Base-by-base conservation (phyloP, 1,140 invertebrate genomes). In the Meloidogyne floridensis region DNA sequence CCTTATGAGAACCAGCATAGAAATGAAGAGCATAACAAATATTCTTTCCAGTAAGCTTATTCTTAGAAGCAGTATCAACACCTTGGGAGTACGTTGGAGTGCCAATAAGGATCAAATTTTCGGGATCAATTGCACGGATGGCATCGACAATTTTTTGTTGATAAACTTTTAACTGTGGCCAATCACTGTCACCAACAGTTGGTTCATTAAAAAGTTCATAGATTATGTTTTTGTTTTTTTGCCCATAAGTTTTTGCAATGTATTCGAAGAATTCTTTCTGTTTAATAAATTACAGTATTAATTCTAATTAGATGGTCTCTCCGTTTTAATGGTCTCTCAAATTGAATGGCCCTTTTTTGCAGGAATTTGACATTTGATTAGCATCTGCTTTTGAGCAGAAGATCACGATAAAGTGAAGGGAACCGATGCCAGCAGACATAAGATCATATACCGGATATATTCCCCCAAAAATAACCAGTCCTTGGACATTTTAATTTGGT, bases 201-300 rank as follows among this genome's bases (percentile, higher is more conserved):
- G 77, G 77, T 51, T 78, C 77, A 74, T 78, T 78, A 56, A 42
- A 78, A 20, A 32, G 2, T 72, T 78, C 77, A 53, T 78, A 78
- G 10, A 81, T 54, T 10, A 81, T 75, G 53, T 81, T 75, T 32
- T 79, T 79, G 72, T 59, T n/a, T 42, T 42, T 47, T 20, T n/a
- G n/a, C n/a, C 72, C 80, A 56, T 81, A 81, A 42, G 69, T 72
- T 70, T 80, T 69, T 20, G 80, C 53, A n/a, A 78, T 75, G 5
- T 80, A 78, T 9, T 2, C 51, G n/a, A 80, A 80, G 42, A 72
- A 80, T 15, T 32, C 80, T 73, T 47, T 74, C 72, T 80, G 10
- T 53, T n/a, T n/a, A n/a, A n/a, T n/a, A n/a, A n/a, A n/a, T n/a
- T n/a, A n/a, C n/a, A n/a, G n/a, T n/a, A n/a, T n/a, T n/a, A n/a